Conservation (phyloP, 2,888 invertebrate species). For the Hipparchia sbordonii region DNA sequence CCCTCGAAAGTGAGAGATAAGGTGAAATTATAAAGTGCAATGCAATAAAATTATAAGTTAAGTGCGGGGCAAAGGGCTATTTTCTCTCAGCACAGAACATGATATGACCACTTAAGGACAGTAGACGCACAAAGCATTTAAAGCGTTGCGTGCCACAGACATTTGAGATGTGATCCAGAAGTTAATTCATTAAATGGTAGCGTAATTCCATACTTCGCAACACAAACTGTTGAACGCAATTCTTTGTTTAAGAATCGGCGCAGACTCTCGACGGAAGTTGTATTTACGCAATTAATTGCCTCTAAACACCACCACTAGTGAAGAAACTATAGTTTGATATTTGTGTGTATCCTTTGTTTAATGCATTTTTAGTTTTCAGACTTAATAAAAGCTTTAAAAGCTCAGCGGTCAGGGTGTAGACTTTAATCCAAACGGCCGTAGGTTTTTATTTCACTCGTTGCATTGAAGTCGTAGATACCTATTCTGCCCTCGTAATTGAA, state of each 20-base stretch:
- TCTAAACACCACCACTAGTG: background rate
- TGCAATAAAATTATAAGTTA: background rate
- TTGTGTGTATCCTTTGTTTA: background rate
- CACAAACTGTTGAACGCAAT: slow-evolving; percentile 22
- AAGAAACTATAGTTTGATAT: background rate
- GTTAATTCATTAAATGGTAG: slow-evolving; percentile 38
- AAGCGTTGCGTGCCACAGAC: slow-evolving; percentile 36
- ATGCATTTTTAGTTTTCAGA: no score
- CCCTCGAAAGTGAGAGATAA: no score
- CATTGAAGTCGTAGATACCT: no score
- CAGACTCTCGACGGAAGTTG: slow-evolving; percentile 13
- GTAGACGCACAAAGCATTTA: slow-evolving; percentile 28
- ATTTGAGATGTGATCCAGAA: slow-evolving; percentile 36
- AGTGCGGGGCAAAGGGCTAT: background rate
- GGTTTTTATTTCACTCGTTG: no score
- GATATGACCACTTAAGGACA: slow-evolving; percentile 3
- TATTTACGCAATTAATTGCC: background rate
- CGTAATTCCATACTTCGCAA: slow-evolving; percentile 33
- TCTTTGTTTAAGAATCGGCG: slow-evolving; percentile 26
- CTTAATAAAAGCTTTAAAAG: no score
- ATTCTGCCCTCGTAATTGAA: no score
- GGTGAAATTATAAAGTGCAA: no score
- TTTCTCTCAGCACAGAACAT: background rate
- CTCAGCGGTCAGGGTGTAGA: no score
- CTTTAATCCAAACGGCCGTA: no score